Conservation (phyloP, 2,888 invertebrate genomes). For the Sturmia bella region DNA sequence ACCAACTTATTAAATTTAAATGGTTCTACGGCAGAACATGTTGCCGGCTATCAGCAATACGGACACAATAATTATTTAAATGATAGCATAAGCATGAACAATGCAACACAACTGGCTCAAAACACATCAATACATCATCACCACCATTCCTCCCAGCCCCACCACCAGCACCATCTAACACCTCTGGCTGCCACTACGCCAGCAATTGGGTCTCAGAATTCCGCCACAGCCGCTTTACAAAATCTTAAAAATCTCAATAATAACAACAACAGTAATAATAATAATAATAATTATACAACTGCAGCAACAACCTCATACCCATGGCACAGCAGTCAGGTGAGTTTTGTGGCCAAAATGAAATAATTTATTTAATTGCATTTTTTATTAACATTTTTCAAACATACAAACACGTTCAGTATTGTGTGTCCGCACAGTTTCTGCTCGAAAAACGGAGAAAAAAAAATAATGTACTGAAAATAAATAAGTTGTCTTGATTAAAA, state of each 20-base stretch:
- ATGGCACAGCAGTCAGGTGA: constrained; percentile 82
- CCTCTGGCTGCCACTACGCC: constrained; percentile 50
- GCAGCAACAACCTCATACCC: constrained; percentile 67
- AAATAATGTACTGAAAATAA: constrained; percentile 13
- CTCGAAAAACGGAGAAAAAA: neutral
- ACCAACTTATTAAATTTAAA: constrained; percentile 60
- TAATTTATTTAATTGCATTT: constrained; percentile 59
- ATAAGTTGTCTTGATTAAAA: constrained; percentile 47
- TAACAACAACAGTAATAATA: constrained; percentile 70
- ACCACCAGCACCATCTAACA: constrained; percentile 70
- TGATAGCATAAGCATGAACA: constrained; percentile 69
- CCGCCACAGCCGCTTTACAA: constrained; percentile 68
- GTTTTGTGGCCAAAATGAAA: constrained; percentile 64
- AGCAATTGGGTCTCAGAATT: constrained; percentile 63
- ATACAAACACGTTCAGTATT: constrained; percentile 4
- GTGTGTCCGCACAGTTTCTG: neutral
- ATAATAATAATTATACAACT: constrained; percentile 69
- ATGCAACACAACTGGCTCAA: constrained; percentile 62
- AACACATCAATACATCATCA: constrained; percentile 53
- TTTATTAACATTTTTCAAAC: constrained; percentile 49
- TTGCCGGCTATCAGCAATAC: constrained; percentile 63
- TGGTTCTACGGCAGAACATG: constrained; percentile 66
- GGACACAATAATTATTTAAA: constrained; percentile 70
- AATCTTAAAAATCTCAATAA: constrained; percentile 70
- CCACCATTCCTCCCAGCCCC: constrained; percentile 23